Base-by-base conservation (phyloP, 2,113 vertebrate genomes). In the Lasiurus cinereus region DNA sequence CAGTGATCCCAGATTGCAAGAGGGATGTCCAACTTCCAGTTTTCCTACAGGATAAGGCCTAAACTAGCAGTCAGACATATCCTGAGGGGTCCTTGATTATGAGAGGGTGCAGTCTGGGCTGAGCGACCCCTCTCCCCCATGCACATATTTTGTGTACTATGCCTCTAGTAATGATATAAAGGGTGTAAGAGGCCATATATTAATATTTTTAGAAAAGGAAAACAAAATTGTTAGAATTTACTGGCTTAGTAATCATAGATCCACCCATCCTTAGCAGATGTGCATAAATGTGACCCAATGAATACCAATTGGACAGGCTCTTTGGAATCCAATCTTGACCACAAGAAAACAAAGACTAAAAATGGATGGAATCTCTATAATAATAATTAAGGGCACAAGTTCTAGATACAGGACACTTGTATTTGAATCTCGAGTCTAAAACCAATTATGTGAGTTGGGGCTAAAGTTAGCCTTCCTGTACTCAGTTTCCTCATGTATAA, bases 201-300 rank as follows among this genome's bases (percentile, higher is more conserved):
- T 14, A 90, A 64, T 72, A 70, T 50, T 94, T 56, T 92, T 88
- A 92, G 50, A 83, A 84, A 64, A 91, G 89, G 24, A 36, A 31
- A 91, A 22, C 1, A 46, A 24, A 83, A 18, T 33, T 79, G 29
- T 66, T 72, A 79, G 62, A 79, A 24, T 80, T 94, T 80, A 93
- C 31, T 14, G n/a, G 16, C 10, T 46, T 93, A 16, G 43, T 48
- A 64, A 83, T 76, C 3, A 69, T n/a, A 4, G 10, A 3, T 7
- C 29, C 43, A 29, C 9, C 1, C 14, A 88, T 91, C 24, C 46
- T 84, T 66, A n/a, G 36, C 6, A 33, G 13, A 78, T 46, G 50
- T 9, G 18, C 19, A 64, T 33, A 24, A 22, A 27, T 83, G n/a
- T 56, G 10, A 79, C 11, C 14, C 31, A 52, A 8, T 36, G 18